A percentile compares a stretch with the other conserved stretches of the same genome.
Conservation (phyloP, 1,140 invertebrate genomes). For the Galleria mellonella region DNA sequence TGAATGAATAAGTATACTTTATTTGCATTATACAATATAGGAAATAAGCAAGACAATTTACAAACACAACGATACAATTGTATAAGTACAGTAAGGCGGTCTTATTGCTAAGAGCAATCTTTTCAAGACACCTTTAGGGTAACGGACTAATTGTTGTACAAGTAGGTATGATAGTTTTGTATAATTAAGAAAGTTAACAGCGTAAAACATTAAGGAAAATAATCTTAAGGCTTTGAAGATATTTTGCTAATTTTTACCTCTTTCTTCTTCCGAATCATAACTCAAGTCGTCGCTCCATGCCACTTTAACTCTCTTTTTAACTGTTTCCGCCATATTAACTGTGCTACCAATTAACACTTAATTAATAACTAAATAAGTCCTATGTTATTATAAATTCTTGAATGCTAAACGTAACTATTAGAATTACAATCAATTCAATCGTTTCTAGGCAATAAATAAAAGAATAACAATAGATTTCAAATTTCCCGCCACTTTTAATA, state of each 20-base stretch:
- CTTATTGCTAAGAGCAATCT: too few relatives aligned
- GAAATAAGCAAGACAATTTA: too few relatives aligned
- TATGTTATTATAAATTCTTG: not conserved
- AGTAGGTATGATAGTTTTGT: too few relatives aligned
- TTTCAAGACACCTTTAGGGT: too few relatives aligned
- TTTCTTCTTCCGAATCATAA: slow-evolving; percentile 69
- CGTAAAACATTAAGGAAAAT: too few relatives aligned
- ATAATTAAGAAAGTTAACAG: too few relatives aligned
- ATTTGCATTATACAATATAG: too few relatives aligned
- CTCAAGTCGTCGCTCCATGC: slow-evolving; percentile 71
- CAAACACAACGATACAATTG: too few relatives aligned
- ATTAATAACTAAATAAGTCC: not conserved
- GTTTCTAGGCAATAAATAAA: not conserved
- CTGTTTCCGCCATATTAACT: slow-evolving; percentile 22
- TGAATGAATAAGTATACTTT: too few relatives aligned
- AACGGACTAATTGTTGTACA: too few relatives aligned
- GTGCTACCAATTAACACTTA: slow-evolving; percentile 3
- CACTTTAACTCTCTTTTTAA: slow-evolving; percentile 41
- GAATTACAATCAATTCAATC: not conserved
- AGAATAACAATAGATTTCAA: slow-evolving; percentile 2
- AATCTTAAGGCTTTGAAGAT: too few relatives aligned
- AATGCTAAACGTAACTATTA: not conserved
- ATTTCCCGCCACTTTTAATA: not conserved
- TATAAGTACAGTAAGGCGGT: too few relatives aligned
- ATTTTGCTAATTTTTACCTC: slow-evolving; percentile 31